Evolutionary conservation across 2,888 invertebrate genomes (phyloP), one percentile per base, ranked within the genome.

Genomic region (Drosophila nr. perissopoda): DNA sequence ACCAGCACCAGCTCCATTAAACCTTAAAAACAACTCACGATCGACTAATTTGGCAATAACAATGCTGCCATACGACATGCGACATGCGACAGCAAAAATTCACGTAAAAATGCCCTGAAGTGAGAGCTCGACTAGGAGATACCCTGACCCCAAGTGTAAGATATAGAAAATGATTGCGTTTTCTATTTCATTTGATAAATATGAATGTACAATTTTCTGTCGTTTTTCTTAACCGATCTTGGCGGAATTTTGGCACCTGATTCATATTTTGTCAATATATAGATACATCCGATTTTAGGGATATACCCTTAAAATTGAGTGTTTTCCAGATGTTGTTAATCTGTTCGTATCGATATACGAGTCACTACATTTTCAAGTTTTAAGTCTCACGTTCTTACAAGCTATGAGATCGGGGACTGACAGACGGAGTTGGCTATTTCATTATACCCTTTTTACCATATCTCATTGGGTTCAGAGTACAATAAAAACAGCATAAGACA

Each of bases 21-120:
- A 68, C 67, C 74, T 65, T 59, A 68, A 65, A 59, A 80, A 69
- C 68, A 66, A 60, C 61, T 62, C 62, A 58, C 67, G 68, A 74
- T 70, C 73, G 70, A 80, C 72, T 80, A 85, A 74, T 82, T 85
- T 79, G 59, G 66, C 76, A 76, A 65, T 61, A 79, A 71, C 76
- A 68, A 62, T 65, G 42, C 65, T 60, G 36, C n/a, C 62, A 67
- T 34, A 33, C 16, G 46, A 21, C 34, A 51, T n/a, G 29, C 29
- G 29, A 61, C 1, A 31, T 21, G n/a, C 38, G 21, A 54, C 13
- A 40, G 13, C 11, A 64, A 11, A 66, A 11, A 25, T 18, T 13
- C 18, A 51, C 25, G 18, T 6, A 11, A 27, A 8, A 52, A 13
- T 21, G 21, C 13, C 21, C 7, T 7, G 1, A 13, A 13, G 13